Evolutionary conservation across 1,140 invertebrate genomes (phyloP), one percentile per base, ranked within the genome.

Genomic region (Brachionus koreanus): DNA sequence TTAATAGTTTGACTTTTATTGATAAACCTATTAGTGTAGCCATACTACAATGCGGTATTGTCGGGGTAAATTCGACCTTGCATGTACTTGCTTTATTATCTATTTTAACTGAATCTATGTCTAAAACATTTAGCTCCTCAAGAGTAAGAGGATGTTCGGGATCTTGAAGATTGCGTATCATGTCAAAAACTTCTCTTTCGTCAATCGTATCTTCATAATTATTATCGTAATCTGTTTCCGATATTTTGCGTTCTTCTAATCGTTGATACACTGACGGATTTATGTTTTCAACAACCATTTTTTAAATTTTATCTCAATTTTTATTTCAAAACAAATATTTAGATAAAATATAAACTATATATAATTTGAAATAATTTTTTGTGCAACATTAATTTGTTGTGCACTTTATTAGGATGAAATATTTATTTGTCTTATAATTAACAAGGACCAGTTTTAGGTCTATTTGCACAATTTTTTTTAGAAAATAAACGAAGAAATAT

Each of bases 11-110:
- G 0, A 98, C 88, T 75, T 88, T 77, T 69, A 91, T 89, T 16
- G 89, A 87, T 87, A 88, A 93, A 13, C 91, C 98, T 86, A 99
- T 99, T 13, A 99, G 88, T 43, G 97, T 98, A 25, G 97, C 98
- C 96, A 99, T 97, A 85, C 95, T 97, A 86, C 98, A 99, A 86
- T 99, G 97, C 0, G 97, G 97, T 86, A 99, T 98, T 0, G 98
- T 99, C 9, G 98, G 98, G 0, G 96, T 99, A 87, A 97, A 98
- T 83, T 91, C 89, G 3, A 84, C 83, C 42, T 35, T 42, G 10
- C 83, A 39, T 29, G 37, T 63, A 43, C 9, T n/a, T 1, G 29
- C 12, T 29, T 82, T 52, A 29, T 83, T 33, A 23, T 67, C 65
- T 33, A 49, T 81, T 39, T 13, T 87, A 25, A 98, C 93, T 61